Percentiles rank a stretch among this genome's conserved stretches.
Evolutionary conservation across 2,797 vertebrate species (phyloP).

Genomic region (Amblyraja radiata): DNA sequence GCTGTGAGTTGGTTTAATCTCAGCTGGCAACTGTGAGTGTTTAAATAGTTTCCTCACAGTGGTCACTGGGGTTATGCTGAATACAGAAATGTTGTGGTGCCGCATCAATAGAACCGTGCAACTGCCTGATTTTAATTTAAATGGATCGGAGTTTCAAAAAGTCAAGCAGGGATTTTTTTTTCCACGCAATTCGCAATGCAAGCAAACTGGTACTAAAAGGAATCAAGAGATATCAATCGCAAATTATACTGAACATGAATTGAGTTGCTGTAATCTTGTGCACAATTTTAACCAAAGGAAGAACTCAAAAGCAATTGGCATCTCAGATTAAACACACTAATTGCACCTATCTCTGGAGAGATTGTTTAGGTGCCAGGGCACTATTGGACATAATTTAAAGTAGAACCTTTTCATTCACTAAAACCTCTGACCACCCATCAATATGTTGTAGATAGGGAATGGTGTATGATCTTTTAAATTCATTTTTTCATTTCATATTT

Average conservation of each 20-base stretch:
- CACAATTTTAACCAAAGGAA: neutral
- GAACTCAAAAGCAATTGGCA: too few relatives aligned
- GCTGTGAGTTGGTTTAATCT: constrained; percentile 96
- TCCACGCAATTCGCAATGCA: neutral
- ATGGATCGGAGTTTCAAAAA: neutral
- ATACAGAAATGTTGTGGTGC: constrained; percentile 69
- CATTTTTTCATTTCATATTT: neutral
- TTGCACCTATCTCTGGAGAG: neutral
- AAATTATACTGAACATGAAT: neutral
- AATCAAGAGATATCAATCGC: neutral
- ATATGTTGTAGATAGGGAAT: neutral
- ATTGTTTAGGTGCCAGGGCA: neutral
- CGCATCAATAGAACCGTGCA: constrained; percentile 60
- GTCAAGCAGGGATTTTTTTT: neutral
- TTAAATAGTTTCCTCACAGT: constrained; percentile 81
- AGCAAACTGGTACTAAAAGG: neutral
- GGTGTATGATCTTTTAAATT: neutral
- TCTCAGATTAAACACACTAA: neutral
- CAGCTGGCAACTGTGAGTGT: constrained; percentile 99
- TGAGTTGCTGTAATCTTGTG: neutral
- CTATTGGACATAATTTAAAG: neutral
- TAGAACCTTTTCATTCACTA: neutral
- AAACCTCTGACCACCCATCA: neutral
- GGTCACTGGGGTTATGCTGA: constrained; percentile 95
- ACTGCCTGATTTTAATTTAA: constrained; percentile 47